Evolutionary conservation across 2,113 vertebrate species (phyloP).

Genomic region (Panthera leo): DNA sequence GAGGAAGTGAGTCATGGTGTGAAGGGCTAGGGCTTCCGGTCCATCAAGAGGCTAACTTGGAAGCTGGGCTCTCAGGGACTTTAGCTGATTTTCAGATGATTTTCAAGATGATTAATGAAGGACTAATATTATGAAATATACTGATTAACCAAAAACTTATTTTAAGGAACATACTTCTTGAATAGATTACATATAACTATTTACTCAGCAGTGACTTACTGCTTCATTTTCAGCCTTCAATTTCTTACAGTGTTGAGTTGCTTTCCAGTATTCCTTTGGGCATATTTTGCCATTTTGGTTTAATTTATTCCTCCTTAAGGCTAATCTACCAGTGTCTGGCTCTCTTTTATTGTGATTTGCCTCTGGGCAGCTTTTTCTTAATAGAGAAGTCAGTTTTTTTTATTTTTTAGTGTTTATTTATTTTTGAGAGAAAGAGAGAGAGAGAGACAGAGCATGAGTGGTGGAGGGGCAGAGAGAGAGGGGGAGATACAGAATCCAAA

Average conservation of each 20-base stretch:
- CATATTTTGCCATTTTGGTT: background rate
- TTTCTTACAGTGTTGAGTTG: background rate
- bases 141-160: background rate
- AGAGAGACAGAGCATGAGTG: too few species aligned
- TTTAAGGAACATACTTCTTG: background rate
- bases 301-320: conserved; percentile 14
- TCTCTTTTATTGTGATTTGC: background rate
- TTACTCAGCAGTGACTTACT: background rate
- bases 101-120: background rate
- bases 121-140: background rate
- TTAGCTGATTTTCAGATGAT: background rate
- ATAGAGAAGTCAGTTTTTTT: background rate
- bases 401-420: too few species aligned
- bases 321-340: background rate
- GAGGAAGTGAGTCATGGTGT: background rate
- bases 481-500: too few species aligned
- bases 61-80: background rate
- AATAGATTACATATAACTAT: background rate
- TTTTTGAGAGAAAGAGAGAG: too few species aligned
- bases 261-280: background rate
- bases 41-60: background rate
- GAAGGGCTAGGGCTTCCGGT: background rate
- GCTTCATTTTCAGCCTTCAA: background rate
- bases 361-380: background rate
- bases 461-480: too few species aligned